These are phyloP conservation scores for Phortica okadai DNA, from an alignment of 2,888 invertebrate genomes.

Conservation along the genomic window DNA sequence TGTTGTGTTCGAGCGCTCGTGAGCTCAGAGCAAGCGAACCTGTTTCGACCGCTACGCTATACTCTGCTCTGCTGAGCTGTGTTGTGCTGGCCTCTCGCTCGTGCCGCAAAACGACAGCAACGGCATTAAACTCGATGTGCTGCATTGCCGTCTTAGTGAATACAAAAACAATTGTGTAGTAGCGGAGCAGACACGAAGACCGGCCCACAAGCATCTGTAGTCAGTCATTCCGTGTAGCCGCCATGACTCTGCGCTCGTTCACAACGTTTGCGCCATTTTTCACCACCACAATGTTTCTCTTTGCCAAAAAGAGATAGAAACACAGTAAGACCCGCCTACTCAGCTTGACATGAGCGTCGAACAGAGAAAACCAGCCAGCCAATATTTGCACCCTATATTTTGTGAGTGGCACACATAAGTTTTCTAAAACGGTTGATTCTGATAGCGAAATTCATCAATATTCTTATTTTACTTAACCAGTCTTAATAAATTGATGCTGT, in stretches of 20 bases:
- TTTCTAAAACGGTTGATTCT: too few relatives aligned
- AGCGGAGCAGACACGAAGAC: slow-evolving; percentile 40
- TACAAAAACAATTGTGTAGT: slow-evolving; percentile 38
- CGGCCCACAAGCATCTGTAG: slow-evolving; percentile 65
- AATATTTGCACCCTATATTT: background rate
- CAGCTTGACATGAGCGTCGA: background rate
- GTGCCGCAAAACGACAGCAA: slow-evolving; percentile 35
- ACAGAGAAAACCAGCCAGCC: background rate
- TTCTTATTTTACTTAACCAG: too few relatives aligned
- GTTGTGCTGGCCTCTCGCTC: too few relatives aligned
- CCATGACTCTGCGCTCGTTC: slow-evolving; percentile 46
- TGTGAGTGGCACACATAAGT: background rate
- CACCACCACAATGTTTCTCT: slow-evolving; percentile 29
- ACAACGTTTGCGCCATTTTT: slow-evolving; percentile 61
- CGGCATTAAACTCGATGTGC: slow-evolving; percentile 56
- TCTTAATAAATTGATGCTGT: too few relatives aligned
- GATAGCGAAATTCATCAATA: too few relatives aligned
- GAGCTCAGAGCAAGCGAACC: slow-evolving; percentile 68
- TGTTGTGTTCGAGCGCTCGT: slow-evolving; percentile 73
- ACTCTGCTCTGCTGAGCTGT: slow-evolving; percentile 28
- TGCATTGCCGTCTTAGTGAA: slow-evolving; percentile 50
- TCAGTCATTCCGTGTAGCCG: slow-evolving; percentile 44
- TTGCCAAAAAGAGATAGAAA: background rate
- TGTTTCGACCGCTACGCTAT: slow-evolving; percentile 53
- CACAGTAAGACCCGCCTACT: slow-evolving; percentile 17